Evolutionary conservation across 2,113 vertebrate genomes (phyloP), one percentile per base, ranked within the genome.

Genomic region (Opisthocomus hoazin): DNA sequence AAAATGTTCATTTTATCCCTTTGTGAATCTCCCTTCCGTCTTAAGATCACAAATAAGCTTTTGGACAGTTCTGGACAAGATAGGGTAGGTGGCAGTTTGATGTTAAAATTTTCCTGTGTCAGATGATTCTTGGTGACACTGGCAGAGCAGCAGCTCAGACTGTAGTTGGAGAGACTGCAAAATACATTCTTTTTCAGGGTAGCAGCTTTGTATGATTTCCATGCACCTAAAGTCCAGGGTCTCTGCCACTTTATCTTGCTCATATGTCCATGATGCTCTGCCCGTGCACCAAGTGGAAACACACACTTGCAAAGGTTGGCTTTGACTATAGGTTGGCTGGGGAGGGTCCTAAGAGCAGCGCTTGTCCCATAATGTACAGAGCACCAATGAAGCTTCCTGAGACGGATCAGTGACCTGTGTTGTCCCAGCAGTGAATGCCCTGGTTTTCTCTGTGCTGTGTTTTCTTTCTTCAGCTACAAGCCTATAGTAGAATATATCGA

Each of bases 401-500:
- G 29, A n/a, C 8, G 9, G 29, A 1, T 27, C 27, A 6, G 34
- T 45, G 53, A 16, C 34, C 15, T 1, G 2, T 23, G 39, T 34
- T 18, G 22, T 50, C 8, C 39, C 41, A 45, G 43, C 36, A 46
- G 54, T 5, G 20, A 64, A 43, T 9, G 36, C 20, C 53, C 63
- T 23, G 5, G 0, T 74, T 63, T 61, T 57, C 48, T 36, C n/a
- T 41, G 41, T 76, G 51, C 85, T 32, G 0, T 32, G 10, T 78
- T 53, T 61, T 90, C 29, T 87, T 53, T 61, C 56, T 48, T 51
- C 89, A 98, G 98, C 97, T 98, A 98, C 83, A 98, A 98, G 84
- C 98, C 98, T 0, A 98, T 98, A 30, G 98, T 98, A 26, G 98
- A 98, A 48, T 98, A 98, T 34, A 98, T 98, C 0, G 98, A 98